Percentiles rank a stretch among this genome's conserved stretches.
Conservation (phyloP, 2,113 vertebrate genomes). For the Corapipo altera region DNA sequence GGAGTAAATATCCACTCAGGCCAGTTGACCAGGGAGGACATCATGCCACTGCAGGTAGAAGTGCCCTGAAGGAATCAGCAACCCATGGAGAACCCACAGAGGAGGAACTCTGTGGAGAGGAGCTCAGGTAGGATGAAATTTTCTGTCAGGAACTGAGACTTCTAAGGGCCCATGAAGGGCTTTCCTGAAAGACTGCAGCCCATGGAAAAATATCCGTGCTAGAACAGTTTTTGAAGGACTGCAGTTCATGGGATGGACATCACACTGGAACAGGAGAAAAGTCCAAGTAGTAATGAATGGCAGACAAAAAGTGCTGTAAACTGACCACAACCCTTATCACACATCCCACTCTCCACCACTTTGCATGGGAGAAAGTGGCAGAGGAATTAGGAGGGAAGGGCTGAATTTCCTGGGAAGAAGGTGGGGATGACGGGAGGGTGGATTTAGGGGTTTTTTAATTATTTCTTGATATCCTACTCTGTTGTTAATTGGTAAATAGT, state of each 20-base stretch:
- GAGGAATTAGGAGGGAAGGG: not conserved
- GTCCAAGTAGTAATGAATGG: not conserved
- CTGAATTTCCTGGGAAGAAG: not conserved
- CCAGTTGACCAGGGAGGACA: not conserved
- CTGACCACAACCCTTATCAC: fast-evolving
- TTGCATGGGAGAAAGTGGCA: not conserved
- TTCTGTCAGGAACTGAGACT: not conserved
- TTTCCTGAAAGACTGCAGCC: not conserved
- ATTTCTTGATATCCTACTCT: not conserved
- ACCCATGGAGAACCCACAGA: not conserved
- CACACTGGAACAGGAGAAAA: not conserved
- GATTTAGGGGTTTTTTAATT: not conserved
- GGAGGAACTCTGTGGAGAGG: not conserved
- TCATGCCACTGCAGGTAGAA: not conserved
- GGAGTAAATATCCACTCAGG: not conserved
- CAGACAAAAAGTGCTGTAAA: not conserved
- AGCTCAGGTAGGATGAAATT: not conserved
- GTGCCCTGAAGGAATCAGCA: not conserved
- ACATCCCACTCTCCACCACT: fast-evolving
- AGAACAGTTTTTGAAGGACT: not conserved
- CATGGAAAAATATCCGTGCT: not conserved
- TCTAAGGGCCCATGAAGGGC: not conserved
- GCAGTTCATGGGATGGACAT: not conserved
- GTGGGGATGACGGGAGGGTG: fast-evolving
- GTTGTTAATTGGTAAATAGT: not conserved